Percentiles rank a stretch among this genome's conserved stretches.
These are phyloP conservation scores for Cenopis cana DNA, from an alignment of 2,888 invertebrate genomes.

Conservation along the genomic window DNA sequence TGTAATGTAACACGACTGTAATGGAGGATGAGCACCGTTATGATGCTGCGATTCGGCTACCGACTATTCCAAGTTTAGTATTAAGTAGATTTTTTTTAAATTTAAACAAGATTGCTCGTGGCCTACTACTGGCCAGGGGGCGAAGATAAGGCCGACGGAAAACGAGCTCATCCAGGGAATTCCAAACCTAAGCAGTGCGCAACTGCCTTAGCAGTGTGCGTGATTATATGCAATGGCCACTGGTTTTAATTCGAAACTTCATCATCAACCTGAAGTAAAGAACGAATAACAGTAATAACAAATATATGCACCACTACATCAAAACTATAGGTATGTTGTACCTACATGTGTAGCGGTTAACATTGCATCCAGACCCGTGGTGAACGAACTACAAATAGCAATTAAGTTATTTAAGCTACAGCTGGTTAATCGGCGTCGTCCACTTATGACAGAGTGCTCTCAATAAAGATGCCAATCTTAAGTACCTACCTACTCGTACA, in stretches of 20 bases:
- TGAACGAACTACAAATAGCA: constrained; percentile 30
- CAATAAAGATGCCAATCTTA: constrained; percentile 38
- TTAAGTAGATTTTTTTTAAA: too few species aligned
- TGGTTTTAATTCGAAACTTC: too few species aligned
- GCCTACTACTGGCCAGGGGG: too few species aligned
- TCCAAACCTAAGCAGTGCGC: too few species aligned
- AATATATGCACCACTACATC: not conserved
- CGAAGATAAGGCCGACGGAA: too few species aligned
- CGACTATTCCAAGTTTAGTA: not conserved
- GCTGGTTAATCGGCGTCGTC: constrained; percentile 1
- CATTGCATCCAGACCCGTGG: constrained; percentile 7
- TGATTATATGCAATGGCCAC: too few species aligned
- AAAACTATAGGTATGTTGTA: not conserved
- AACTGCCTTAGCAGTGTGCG: too few species aligned
- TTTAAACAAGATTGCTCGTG: too few species aligned
- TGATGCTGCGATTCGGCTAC: constrained; percentile 5
- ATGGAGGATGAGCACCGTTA: constrained; percentile 16
- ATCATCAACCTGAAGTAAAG: too few species aligned
- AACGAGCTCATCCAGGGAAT: too few species aligned
- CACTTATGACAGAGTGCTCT: constrained; percentile 40
- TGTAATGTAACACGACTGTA: constrained; percentile 5
- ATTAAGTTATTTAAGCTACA: constrained; percentile 17
- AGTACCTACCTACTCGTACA: too few species aligned
- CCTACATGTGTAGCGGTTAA: not conserved
- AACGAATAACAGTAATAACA: too few species aligned